These are phyloP conservation scores for Zaprionus capensis DNA, from an alignment of 1,140 invertebrate genomes.

Conservation along the genomic window DNA sequence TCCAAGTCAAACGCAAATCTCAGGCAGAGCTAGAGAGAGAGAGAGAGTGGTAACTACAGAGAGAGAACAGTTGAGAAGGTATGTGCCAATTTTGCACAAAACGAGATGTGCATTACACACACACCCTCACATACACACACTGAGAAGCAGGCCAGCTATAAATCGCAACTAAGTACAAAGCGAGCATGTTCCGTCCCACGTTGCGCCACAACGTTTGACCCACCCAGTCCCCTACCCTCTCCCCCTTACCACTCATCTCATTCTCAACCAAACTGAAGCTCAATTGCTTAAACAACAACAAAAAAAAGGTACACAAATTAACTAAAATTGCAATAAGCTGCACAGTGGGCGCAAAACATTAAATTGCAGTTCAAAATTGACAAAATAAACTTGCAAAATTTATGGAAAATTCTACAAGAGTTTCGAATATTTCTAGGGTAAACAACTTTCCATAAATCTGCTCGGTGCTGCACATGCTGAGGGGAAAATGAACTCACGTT, in stretches of 20 bases:
- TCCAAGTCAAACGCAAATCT: slow-evolving; percentile 54
- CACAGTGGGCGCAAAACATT: slow-evolving; percentile 3
- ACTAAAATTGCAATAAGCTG: slow-evolving; percentile 23
- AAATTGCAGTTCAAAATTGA: not conserved
- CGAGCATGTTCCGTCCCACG: slow-evolving; percentile 1
- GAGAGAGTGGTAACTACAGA: not conserved
- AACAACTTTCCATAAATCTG: slow-evolving; percentile 17
- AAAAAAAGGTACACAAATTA: slow-evolving; percentile 24
- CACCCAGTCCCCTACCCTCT: not conserved
- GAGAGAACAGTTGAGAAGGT: slow-evolving; percentile 1
- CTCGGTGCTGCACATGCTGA: not conserved
- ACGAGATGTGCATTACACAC: slow-evolving; percentile 50
- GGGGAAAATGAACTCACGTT: slow-evolving; percentile 15
- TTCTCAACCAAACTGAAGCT: not conserved
- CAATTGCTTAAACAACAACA: slow-evolving; percentile 5
- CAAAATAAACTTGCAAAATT: not conserved
- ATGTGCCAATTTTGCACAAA: slow-evolving; percentile 64
- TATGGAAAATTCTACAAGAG: not conserved
- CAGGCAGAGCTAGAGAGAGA: slow-evolving; percentile 3
- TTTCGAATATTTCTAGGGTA: slow-evolving; percentile 18
- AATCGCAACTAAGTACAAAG: slow-evolving; percentile 14
- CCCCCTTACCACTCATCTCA: not conserved
- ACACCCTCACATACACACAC: slow-evolving; percentile 13
- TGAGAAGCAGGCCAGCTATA: not conserved
- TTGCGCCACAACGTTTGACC: not conserved